Percentiles rank a stretch among this genome's conserved stretches.
phyloP scores from a whole-genome alignment of 30 jellyfish, hydroid and myxozoan species.

The Phacellophora camtschatica region DNA sequence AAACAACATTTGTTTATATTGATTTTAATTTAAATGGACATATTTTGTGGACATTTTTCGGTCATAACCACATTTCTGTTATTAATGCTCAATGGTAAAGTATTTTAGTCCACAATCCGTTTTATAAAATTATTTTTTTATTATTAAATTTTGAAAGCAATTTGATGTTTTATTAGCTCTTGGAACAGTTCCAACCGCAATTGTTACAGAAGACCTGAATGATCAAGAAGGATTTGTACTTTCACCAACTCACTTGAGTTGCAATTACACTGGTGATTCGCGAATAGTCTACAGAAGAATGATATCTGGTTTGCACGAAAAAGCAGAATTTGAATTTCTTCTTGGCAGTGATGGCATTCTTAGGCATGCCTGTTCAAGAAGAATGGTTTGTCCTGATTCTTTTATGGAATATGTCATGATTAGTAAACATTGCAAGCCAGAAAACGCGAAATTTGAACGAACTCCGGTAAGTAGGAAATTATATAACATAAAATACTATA shows the following conservation, averaged over 20 bases:
- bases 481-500: not conserved
- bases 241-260: not conserved
- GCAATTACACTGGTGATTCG: constrained; percentile 11
- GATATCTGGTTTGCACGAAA: constrained; percentile 35
- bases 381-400: constrained; percentile 58
- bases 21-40: too few relatives aligned
- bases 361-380: constrained; percentile 52
- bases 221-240: not conserved
- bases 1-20: too few relatives aligned
- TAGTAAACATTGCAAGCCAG: constrained; percentile 14
- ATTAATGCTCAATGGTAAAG: too few relatives aligned
- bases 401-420: not conserved
- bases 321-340: constrained; percentile 29
- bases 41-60: too few relatives aligned
- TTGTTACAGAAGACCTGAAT: not conserved
- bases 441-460: constrained; percentile 28
- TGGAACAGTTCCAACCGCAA: constrained; percentile 24
- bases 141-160: not conserved
- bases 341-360: constrained; percentile 53
- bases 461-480: constrained; percentile 36
- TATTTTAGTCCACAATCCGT: too few relatives aligned
- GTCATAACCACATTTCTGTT: too few relatives aligned
- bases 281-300: not conserved
- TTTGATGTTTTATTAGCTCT: not conserved
- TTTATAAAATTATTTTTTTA: not conserved